A percentile compares a stretch with the other conserved stretches of the same genome.
These are phyloP conservation scores for Conops quadrifasciatus DNA, from an alignment of 2,888 invertebrate genomes.

Conservation along the genomic window DNA sequence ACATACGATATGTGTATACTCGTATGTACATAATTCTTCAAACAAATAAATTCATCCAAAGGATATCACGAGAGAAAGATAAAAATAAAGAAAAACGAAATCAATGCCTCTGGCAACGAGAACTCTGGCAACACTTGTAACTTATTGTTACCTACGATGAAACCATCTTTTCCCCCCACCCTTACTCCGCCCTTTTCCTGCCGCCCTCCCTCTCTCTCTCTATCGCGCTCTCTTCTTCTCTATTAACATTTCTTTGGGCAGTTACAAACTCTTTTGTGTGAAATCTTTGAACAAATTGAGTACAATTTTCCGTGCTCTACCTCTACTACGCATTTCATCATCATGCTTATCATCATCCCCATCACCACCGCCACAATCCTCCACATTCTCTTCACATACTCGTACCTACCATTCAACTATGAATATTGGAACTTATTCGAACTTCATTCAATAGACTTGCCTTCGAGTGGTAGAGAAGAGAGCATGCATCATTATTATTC, in stretches of 20 bases:
- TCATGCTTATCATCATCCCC: background rate
- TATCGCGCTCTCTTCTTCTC: background rate
- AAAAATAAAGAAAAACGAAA: background rate
- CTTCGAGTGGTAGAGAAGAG: slow-evolving; percentile 12
- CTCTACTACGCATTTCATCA: background rate
- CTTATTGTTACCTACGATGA: background rate
- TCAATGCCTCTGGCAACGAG: slow-evolving; percentile 22
- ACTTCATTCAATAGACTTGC: slow-evolving; percentile 1
- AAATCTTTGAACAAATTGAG: slow-evolving; percentile 44
- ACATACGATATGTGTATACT: too few relatives aligned
- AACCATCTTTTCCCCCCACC: background rate
- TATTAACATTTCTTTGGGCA: too few relatives aligned
- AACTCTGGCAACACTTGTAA: background rate
- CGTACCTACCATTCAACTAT: background rate
- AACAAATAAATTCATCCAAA: slow-evolving; percentile 26
- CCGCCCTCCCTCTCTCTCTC: too few relatives aligned
- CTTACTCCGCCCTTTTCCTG: background rate
- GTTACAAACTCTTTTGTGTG: slow-evolving; percentile 20
- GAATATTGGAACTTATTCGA: background rate
- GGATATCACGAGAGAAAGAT: slow-evolving; percentile 8
- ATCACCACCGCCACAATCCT: background rate
- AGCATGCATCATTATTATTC: slow-evolving; percentile 46
- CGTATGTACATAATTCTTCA: background rate
- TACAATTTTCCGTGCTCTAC: slow-evolving; percentile 24
- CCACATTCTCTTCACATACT: background rate